Evolutionary conservation across 1,140 invertebrate genomes (phyloP), one percentile per base, ranked within the genome.

Genomic region (Scaptomyza montana): DNA sequence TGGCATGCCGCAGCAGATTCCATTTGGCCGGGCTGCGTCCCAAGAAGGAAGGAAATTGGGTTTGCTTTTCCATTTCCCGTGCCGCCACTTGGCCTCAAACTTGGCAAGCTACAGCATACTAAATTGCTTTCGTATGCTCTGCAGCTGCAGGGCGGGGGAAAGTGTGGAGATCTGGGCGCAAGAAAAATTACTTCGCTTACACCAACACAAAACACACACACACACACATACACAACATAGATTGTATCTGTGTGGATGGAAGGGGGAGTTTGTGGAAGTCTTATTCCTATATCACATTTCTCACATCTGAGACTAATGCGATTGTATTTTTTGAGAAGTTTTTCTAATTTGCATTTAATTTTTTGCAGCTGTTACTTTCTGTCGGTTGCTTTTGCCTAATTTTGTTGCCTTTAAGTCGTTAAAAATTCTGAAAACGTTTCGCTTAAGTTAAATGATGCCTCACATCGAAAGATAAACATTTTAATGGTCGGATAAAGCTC

Each of bases 331-430:
- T 89, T 72, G 55, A 67, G 77, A 77, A 67, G 89, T 89, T 47
- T 89, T 89, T 89, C 84, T 89, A 89, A 89, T 89, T 89, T 89
- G 85, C 84, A 89, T 89, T 89, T 89, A 89, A 89, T 89, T 89
- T 87, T 89, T 89, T 80, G 85, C 84, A 89, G 84, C 85, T 89
- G 84, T 89, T 89, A 80, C 84, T 62, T 50, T 51, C 47, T 46
- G 25, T 53, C 28, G 16, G 36, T 25, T 49, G 30, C 39, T 54
- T 57, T 49, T 49, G 51, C 62, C 71, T 71, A 80, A 72, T 80
- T 78, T 43, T 47, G 55, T 21, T 49, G 71, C 50, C 71, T 82
- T 87, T 74, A 89, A 87, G 79, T 87, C 72, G 84, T 82, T 87
- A 67, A 63, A 84, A 77, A 87, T 87, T 87, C 84, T 65, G 76